A percentile compares a stretch with the other conserved stretches of the same genome.
These are phyloP conservation scores for Pteronura brasiliensis DNA, from an alignment of 2,113 vertebrate species.

Conservation along the genomic window DNA sequence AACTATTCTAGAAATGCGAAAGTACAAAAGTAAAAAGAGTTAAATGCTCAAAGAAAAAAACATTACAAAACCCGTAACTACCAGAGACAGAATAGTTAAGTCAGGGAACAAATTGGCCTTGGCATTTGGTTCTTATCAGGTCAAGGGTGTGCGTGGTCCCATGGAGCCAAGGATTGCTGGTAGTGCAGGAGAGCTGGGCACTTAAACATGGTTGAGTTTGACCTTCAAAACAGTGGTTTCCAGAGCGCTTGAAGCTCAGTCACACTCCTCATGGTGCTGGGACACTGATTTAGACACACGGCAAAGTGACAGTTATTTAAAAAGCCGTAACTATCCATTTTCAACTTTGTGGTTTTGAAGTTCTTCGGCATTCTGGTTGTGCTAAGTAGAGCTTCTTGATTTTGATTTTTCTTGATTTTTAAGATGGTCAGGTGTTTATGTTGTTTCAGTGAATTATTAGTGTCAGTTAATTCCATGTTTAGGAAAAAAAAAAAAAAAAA, in stretches of 20 bases:
- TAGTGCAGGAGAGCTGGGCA: background rate
- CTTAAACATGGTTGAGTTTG: background rate
- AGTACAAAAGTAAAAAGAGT: background rate
- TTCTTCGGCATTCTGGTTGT: background rate
- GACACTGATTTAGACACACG: background rate
- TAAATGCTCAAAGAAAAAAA: background rate
- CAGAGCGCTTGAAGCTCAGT: background rate
- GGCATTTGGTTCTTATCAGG: background rate
- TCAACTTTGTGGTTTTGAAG: background rate
- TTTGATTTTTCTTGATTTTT: slow-evolving; percentile 26
- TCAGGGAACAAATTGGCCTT: background rate
- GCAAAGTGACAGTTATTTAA: background rate
- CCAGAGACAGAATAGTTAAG: background rate
- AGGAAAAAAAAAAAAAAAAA: background rate
- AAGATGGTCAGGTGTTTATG: background rate
- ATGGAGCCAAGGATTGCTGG: background rate
- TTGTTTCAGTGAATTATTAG: slow-evolving; percentile 11
- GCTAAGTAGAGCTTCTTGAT: background rate
- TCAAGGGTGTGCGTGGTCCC: background rate
- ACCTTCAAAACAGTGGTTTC: background rate
- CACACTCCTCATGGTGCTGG: background rate
- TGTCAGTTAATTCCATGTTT: slow-evolving; percentile 33
- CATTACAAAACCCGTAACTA: background rate
- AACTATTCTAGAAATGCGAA: background rate
- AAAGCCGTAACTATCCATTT: background rate